Evolutionary conservation across 2,888 invertebrate species (phyloP).

Genomic region (Glaucopsyche alexis): DNA sequence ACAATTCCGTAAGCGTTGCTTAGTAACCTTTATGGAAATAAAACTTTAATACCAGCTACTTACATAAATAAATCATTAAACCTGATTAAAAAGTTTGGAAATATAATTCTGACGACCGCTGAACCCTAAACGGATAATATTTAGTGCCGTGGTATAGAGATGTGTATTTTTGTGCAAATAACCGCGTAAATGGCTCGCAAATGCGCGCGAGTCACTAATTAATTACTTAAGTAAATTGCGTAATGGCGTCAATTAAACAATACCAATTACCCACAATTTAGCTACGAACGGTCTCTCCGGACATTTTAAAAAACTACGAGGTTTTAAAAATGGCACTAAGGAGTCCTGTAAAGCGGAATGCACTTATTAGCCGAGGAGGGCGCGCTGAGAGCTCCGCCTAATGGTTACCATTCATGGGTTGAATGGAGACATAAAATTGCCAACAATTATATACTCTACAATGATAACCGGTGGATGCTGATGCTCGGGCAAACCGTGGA

Average conservation of each 20-base stretch:
- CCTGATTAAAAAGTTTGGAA: background rate
- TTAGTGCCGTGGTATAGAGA: background rate
- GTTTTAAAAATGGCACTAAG: slow-evolving; percentile 71
- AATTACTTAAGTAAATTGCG: slow-evolving; percentile 53
- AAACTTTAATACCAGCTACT: too few species aligned
- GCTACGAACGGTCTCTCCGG: slow-evolving; percentile 48
- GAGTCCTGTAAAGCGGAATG: slow-evolving; percentile 75
- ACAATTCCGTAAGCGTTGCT: too few species aligned
- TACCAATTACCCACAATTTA: slow-evolving; percentile 51
- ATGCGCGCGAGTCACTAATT: slow-evolving; percentile 38
- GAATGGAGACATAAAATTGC: slow-evolving; percentile 76
- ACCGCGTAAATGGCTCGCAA: background rate
- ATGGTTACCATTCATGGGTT: slow-evolving; percentile 75
- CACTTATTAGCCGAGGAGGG: slow-evolving; percentile 77
- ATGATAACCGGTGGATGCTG: slow-evolving; percentile 73
- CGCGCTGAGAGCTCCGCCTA: slow-evolving; percentile 69
- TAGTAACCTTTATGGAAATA: too few species aligned
- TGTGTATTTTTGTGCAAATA: background rate
- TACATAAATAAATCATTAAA: too few species aligned
- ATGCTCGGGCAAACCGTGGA: slow-evolving; percentile 61
- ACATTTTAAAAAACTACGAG: slow-evolving; percentile 56
- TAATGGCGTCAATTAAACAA: slow-evolving; percentile 63
- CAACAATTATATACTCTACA: slow-evolving; percentile 78
- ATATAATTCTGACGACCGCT: background rate
- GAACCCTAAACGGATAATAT: background rate